Conservation (phyloP, 2,797 vertebrate genomes). For the Sebastes matsubarae region DNA sequence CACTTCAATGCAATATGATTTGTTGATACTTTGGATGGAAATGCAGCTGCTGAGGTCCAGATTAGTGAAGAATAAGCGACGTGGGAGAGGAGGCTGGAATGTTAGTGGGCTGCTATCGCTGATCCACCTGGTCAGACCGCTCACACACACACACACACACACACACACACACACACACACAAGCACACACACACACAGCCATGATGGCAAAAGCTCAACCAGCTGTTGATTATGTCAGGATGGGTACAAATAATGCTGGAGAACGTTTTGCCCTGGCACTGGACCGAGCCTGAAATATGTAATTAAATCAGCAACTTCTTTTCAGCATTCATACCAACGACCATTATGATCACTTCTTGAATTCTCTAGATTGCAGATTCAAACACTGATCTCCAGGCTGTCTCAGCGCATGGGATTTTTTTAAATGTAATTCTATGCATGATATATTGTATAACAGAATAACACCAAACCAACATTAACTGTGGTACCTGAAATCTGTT, state of each 20-base stretch:
- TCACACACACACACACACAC: constrained; percentile 42
- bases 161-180: constrained; percentile 10
- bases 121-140: constrained; percentile 78
- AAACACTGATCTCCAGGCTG: background rate
- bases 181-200: constrained; percentile 15
- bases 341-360: constrained; percentile 25
- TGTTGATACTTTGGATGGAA: constrained; percentile 44
- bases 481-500: background rate
- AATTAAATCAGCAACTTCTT: constrained; percentile 37
- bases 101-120: constrained; percentile 64
- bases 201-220: constrained; percentile 7
- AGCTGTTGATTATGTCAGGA: constrained; percentile 63
- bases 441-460: background rate
- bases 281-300: constrained; percentile 26
- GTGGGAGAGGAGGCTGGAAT: constrained; percentile 67
- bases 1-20: constrained; percentile 11
- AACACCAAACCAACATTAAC: background rate
- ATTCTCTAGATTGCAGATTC: constrained; percentile 22
- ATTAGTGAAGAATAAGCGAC: constrained; percentile 45
- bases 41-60: constrained; percentile 51
- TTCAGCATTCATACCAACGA: constrained; percentile 45
- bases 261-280: constrained; percentile 25
- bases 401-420: background rate
- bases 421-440: background rate
- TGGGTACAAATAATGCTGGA: constrained; percentile 51